Evolutionary conservation across 2,888 invertebrate genomes (phyloP).

Genomic region (Synanthedon myopaeformis): DNA sequence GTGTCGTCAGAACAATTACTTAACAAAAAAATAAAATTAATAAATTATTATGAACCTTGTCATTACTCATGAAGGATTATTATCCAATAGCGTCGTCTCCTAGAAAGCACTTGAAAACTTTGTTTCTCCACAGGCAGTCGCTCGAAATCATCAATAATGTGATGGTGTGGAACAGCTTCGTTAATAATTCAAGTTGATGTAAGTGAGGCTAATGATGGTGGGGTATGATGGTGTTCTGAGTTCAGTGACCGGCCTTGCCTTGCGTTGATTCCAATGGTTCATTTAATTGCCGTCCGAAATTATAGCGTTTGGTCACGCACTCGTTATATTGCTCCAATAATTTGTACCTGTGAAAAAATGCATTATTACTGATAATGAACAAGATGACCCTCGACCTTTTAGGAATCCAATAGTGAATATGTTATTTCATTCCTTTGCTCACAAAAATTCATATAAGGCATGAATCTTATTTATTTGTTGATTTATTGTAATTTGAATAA

Average conservation of each 20-base stretch:
- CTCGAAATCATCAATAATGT: conserved; percentile 20
- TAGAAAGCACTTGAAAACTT: neutral
- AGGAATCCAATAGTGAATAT: no score
- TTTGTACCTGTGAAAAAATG: neutral
- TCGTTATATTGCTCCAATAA: conserved; percentile 5
- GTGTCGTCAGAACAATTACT: no score
- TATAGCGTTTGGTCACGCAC: conserved; percentile 48
- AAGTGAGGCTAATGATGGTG: conserved; percentile 29
- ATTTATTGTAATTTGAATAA: no score
- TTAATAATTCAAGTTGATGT: conserved; percentile 28
- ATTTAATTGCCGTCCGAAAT: conserved; percentile 44
- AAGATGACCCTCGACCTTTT: no score
- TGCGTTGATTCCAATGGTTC: conserved; percentile 31
- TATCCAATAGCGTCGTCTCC: neutral
- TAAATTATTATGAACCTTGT: no score
- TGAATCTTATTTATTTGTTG: no score
- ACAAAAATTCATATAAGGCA: no score
- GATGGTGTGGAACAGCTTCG: conserved; percentile 8
- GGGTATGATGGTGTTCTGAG: conserved; percentile 17
- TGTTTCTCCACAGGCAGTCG: conserved; percentile 2
- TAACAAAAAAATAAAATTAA: no score
- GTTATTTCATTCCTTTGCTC: no score
- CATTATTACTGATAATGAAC: neutral
- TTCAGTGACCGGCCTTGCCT: conserved; percentile 50
- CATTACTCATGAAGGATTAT: no score